Conservation (phyloP, 1,140 invertebrate genomes). For the Diabrotica virgifera region DNA sequence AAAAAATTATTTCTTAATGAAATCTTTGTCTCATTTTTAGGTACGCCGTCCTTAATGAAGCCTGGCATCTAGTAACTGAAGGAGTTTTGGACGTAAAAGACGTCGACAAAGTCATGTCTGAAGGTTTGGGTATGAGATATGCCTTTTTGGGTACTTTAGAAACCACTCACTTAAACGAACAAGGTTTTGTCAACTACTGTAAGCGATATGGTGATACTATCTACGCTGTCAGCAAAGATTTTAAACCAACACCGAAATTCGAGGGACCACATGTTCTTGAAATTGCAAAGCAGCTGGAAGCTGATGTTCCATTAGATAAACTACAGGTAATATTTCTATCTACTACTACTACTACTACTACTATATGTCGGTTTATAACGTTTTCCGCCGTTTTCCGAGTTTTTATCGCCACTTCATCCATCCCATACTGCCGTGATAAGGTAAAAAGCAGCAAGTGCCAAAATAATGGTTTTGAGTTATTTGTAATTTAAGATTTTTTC, state of each 20-base stretch:
- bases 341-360: no score
- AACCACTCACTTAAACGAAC: constrained; percentile 92
- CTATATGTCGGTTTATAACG: no score
- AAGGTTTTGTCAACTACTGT: constrained; percentile 75
- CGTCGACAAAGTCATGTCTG: constrained; percentile 89
- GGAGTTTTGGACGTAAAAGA: constrained; percentile 83
- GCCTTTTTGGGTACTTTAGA: constrained; percentile 93
- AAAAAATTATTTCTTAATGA: no score
- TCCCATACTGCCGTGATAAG: no score
- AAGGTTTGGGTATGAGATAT: constrained; percentile 92
- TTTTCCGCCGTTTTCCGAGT: no score
- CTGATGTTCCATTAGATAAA: constrained; percentile 71
- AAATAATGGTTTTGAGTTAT: background rate
- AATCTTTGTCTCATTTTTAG: constrained; percentile 50
- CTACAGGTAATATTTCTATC: constrained; percentile 48
- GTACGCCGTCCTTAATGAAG: constrained; percentile 92
- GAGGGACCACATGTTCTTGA: constrained; percentile 61
- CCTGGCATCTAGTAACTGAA: constrained; percentile 82
- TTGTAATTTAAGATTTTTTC: no score
- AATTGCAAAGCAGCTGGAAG: constrained; percentile 67
- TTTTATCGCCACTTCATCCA: no score
- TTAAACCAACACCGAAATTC: constrained; percentile 72
- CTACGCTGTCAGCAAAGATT: constrained; percentile 70
- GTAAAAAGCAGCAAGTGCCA: no score
- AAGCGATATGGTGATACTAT: constrained; percentile 78